These are phyloP conservation scores for Steinernema feltiae DNA, from an alignment of 1,140 invertebrate genomes.

Conservation along the genomic window DNA sequence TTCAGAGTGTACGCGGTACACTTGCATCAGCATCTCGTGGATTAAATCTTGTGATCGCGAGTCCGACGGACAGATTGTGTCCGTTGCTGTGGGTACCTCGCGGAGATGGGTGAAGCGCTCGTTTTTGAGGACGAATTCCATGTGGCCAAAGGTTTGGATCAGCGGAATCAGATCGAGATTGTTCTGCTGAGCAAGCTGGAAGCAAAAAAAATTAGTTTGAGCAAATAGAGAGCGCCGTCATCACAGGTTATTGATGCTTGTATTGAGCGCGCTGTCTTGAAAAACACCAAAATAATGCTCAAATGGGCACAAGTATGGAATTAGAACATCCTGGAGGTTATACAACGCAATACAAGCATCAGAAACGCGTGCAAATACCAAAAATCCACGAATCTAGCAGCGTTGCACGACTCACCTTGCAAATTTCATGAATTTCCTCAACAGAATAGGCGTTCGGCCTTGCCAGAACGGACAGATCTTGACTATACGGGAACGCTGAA, in stretches of 20 bases:
- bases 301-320: no score
- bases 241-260: no score
- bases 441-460: slow-evolving; percentile 72
- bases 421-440: slow-evolving; percentile 51
- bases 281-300: no score
- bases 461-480: slow-evolving; percentile 65
- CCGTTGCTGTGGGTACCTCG: slow-evolving; percentile 56
- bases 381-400: no score
- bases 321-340: no score
- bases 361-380: no score
- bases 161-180: slow-evolving; percentile 77
- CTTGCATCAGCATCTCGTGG: neutral
- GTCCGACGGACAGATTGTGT: slow-evolving; percentile 12
- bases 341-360: no score
- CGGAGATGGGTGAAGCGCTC: slow-evolving; percentile 58
- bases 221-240: no score
- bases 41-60: neutral
- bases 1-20: slow-evolving; percentile 14
- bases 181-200: slow-evolving; percentile 2
- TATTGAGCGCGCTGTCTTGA: no score
- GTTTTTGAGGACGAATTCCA: slow-evolving; percentile 64
- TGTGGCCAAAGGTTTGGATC: slow-evolving; percentile 87
- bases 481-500: slow-evolving; percentile 76
- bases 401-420: neutral
- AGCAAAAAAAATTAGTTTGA: no score